Percentiles rank a stretch among this genome's conserved stretches.
phyloP scores from a whole-genome alignment of 2,113 vertebrate species.

The Microcebus jonahi region DNA sequence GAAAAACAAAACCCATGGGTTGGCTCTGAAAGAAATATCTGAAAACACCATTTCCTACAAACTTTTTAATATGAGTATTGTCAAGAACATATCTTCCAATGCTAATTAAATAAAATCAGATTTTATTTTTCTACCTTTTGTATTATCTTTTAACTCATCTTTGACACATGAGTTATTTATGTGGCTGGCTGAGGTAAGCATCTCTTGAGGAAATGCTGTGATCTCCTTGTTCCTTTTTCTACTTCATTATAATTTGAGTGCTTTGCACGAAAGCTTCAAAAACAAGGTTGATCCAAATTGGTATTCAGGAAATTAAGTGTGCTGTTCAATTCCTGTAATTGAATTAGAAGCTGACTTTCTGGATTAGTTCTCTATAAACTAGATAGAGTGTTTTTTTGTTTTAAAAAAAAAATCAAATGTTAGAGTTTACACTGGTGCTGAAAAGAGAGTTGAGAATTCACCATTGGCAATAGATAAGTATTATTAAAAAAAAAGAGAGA shows the following conservation, averaged over 20 bases:
- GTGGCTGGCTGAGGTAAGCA: not conserved
- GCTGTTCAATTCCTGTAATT: not conserved
- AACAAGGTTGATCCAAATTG: not conserved
- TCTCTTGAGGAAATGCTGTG: not conserved
- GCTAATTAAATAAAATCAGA: not conserved
- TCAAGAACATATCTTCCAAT: not conserved
- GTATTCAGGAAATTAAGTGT: not conserved
- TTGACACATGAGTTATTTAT: not conserved
- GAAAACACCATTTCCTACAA: not conserved
- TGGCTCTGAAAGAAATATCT: not conserved
- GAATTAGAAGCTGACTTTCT: conserved; percentile 29
- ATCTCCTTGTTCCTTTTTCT: not conserved
- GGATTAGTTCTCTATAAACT: conserved; percentile 7
- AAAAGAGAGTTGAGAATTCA: not conserved
- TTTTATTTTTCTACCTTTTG: not conserved
- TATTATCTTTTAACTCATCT: not conserved
- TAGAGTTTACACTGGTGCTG: not conserved
- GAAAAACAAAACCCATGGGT: not conserved
- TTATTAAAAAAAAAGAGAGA: not conserved
- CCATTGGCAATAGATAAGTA: not conserved
- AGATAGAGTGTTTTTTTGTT: not conserved
- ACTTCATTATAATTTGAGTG: not conserved
- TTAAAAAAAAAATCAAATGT: not conserved
- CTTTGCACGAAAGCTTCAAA: not conserved
- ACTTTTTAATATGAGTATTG: not conserved